phyloP scores from a whole-genome alignment of 2,113 vertebrate species.

The Thalassoma bifasciatum region DNA sequence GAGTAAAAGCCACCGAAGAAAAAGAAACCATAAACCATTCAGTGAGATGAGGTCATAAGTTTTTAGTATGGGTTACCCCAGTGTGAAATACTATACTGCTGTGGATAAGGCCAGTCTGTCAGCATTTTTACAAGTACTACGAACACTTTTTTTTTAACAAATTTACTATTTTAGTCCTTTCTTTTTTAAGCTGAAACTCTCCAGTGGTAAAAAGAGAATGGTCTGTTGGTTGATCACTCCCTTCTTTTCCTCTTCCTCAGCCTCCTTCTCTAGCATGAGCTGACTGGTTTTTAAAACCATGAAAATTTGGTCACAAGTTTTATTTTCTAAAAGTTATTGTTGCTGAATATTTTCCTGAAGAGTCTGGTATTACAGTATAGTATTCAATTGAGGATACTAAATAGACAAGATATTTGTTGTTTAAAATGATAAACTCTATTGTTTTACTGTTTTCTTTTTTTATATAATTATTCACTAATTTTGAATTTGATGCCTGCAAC shows the following conservation, averaged over 20 bases:
- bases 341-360: no score
- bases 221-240: background rate
- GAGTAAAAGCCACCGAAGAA: slow-evolving; percentile 56
- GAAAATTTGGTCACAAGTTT: background rate
- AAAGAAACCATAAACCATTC: slow-evolving; percentile 68
- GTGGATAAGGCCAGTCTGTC: slow-evolving; percentile 42
- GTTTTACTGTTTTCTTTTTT: no score
- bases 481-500: no score
- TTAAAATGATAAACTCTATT: no score
- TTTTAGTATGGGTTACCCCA: slow-evolving; percentile 45
- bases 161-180: background rate
- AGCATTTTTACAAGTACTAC: slow-evolving; percentile 14
- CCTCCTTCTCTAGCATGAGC: background rate
- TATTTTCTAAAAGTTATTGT: no score
- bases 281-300: background rate
- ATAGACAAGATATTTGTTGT: no score
- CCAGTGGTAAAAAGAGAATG: background rate
- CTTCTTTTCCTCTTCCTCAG: background rate
- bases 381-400: no score
- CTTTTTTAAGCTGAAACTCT: background rate
- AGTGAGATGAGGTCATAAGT: slow-evolving; percentile 62
- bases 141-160: slow-evolving; percentile 17
- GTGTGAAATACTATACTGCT: slow-evolving; percentile 49
- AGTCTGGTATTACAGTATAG: no score
- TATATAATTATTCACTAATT: no score